Evolutionary conservation across 2,888 invertebrate species (phyloP), one percentile per base, ranked within the genome.

Genomic region (Smittia aterrima): DNA sequence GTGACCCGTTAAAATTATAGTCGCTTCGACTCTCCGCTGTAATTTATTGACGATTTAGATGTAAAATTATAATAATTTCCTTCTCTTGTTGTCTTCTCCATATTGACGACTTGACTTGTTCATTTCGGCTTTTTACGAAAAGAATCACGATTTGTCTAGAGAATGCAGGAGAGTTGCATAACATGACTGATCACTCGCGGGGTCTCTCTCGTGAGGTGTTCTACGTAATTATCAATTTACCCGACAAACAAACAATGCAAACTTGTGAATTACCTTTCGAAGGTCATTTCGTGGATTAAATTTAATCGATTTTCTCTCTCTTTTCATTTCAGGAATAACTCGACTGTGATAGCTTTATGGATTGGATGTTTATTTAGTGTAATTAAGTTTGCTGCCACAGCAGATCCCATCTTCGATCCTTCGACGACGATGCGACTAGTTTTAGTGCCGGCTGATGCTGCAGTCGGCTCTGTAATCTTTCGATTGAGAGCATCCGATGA

Each of bases 401-500:
- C 91, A 79, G 90, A 91, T 81, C 93, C 94, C 74, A 88, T 90
- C 80, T 93, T 94, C 85, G 94, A 94, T 84, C 89, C 91, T 76
- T 89, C 91, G 79, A 92, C 93, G 77, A 87, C 91, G 79, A 92
- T 95, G 89, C 87, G 91, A 79, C 87, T 92, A 77, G 90, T 93
- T 76, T 85, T 93, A 75, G 89, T 95, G 75, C 95, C 95, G 74
- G 89, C 92, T 68, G 93, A 94, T 82, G 92, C 92, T 66, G 87
- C 90, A 79, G 88, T 92, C 78, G 92, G 92, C 78, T 90, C 93
- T 74, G 90, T 93, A 80, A 90, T 96, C 83, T 95, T 95, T 85
- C 87, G 94, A 79, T 87, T 95, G 78, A 88, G 93, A 79, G 95
- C 93, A 76, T 91, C 91, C 78, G 95, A 95, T 82, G 90, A 93